Percentiles rank a stretch among this genome's conserved stretches.
Conservation (phyloP, 2,797 vertebrate species). For the Alca torda region DNA sequence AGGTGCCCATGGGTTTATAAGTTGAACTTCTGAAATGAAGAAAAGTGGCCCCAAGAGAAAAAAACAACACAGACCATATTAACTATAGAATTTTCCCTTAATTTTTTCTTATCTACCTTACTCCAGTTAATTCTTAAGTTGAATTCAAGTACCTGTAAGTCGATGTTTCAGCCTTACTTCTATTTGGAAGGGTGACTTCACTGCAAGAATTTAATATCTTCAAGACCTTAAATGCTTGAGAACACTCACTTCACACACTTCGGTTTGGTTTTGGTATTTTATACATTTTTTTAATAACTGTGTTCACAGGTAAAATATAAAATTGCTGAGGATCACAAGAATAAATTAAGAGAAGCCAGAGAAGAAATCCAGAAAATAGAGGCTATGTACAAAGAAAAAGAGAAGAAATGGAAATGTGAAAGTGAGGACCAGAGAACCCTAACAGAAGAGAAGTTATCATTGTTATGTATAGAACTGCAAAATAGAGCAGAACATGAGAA, state of each 20-base stretch:
- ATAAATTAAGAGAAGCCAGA: slow-evolving; percentile 49
- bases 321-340: slow-evolving; percentile 59
- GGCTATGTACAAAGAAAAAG: slow-evolving; percentile 41
- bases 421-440: slow-evolving; percentile 23
- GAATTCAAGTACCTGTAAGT: background rate
- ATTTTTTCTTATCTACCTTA: background rate
- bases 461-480: slow-evolving; percentile 55
- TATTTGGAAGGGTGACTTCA: background rate
- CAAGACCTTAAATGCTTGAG: background rate
- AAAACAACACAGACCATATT: background rate
- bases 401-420: slow-evolving; percentile 60
- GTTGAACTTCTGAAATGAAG: background rate
- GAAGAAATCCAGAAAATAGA: slow-evolving; percentile 59
- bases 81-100: background rate
- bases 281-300: background rate
- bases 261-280: background rate
- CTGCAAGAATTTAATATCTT: background rate
- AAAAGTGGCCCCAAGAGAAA: background rate
- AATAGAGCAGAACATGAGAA: slow-evolving; percentile 73
- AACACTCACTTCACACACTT: background rate
- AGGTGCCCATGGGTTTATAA: background rate
- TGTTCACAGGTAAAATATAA: slow-evolving; percentile 47
- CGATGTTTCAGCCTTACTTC: background rate
- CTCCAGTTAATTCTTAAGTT: background rate
- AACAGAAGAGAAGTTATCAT: slow-evolving; percentile 49